Evolutionary conservation across 2,797 vertebrate species (phyloP), one percentile per base, ranked within the genome.

Genomic region (Champsocephalus esox): DNA sequence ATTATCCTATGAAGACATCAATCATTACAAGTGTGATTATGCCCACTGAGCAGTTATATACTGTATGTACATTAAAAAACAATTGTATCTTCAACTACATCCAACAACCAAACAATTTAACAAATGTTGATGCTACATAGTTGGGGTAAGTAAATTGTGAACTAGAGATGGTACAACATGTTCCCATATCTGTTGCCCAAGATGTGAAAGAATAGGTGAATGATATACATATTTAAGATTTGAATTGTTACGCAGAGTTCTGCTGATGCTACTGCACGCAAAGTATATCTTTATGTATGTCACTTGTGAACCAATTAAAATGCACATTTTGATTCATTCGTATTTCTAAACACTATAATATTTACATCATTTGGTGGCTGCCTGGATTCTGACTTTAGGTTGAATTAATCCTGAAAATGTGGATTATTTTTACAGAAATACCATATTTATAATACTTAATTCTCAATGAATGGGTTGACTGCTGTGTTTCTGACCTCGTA

Each of bases 401-500:
- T 17, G 21, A 24, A 48, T 48, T 0, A 14, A 24, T 51, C 19
- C 8, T 14, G 24, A 13, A 50, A 44, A 57, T 28, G 4, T 48
- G 34, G 16, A 43, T 21, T 28, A 1, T 21, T 54, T 54, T 52
- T 21, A 52, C 46, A 19, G 2, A 21, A 55, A 54, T 1, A 14
- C 1, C 10, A 13, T 43, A 43, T 48, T n/a, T 12, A 44, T 65
- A 32, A 12, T 50, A 21, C 9, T 28, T 54, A 0, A 64, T 24
- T 38, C 34, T 38, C 24, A 54, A 12, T 19, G 2, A 1, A 12
- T 43, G 9, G 49, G 41, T 11, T 56, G 55, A 64, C 3, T 52
- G 43, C 21, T 50, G 59, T 38, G 59, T 69, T 17, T 57, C 87
- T 85, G 49, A 92, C 89, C 88, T 91, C 76, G 4, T 90, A 91